Base-by-base conservation (phyloP, 2,888 invertebrate species). In the Latrodectus elegans region DNA sequence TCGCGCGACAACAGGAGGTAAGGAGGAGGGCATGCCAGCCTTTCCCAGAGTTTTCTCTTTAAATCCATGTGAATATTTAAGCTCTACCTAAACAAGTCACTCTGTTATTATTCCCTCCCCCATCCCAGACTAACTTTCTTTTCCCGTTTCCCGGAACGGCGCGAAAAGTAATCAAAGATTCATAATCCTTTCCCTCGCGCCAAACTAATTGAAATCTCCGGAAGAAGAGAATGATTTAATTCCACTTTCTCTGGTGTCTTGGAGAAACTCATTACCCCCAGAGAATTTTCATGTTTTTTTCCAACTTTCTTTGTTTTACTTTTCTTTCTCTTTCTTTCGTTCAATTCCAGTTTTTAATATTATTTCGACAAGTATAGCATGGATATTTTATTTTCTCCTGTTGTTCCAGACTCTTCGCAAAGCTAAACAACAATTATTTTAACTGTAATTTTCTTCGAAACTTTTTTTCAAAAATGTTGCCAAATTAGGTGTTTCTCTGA, bases 121-220 rank as follows among this genome's bases (percentile, higher is more conserved):
- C 38, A 38, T 80, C 71, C 60, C 70, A 49, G 11, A 22, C 15
- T 38, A 15, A 38, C 26, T 70, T 70, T 70, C 49, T 70, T 70
- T 60, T n/a, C 60, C n/a, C 60, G 60, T 60, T 60, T 60, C 73
- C 81, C 67, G 52, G 26, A 73, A 74, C 14, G 72, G 75, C 83
- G 83, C 71, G 83, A 76, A 77, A 83, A 83, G 83, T 83, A 83
- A 83, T 83, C 83, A 83, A 83, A 83, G 75, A 83, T 76, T 83
- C 83, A 83, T 83, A 83, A 83, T 83, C 83, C 83, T 51, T 71
- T 26, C 78, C 51, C 68, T 68, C 26, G 15, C 70, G 53, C 71
- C 71, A 71, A 83, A 83, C 83, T 83, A 83, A 83, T 83, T 83
- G 83, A 83, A 83, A 83, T 83, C 83, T 83, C 83, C 38, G 26